A percentile compares a stretch with the other conserved stretches of the same genome.
phyloP scores from a whole-genome alignment of 2,888 invertebrate genomes.

The Aethes cnicana region DNA sequence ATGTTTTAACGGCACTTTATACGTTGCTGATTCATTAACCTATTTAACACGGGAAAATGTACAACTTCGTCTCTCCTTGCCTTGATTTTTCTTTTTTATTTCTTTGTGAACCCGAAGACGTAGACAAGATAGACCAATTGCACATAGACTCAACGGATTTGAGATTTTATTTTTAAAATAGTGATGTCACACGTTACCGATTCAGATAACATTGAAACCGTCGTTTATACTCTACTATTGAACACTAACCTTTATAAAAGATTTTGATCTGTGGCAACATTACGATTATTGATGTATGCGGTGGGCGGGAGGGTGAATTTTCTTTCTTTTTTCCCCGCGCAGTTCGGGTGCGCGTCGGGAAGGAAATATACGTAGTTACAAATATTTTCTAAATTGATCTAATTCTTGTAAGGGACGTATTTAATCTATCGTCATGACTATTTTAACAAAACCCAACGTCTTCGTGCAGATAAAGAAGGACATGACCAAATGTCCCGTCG shows the following conservation, averaged over 20 bases:
- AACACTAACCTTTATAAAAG: neutral
- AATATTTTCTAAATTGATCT: slow-evolving; percentile 23
- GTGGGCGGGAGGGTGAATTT: slow-evolving; percentile 31
- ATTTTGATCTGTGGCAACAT: slow-evolving; percentile 25
- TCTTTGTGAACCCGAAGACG: slow-evolving; percentile 53
- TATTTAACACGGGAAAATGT: slow-evolving; percentile 63
- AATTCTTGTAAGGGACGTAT: slow-evolving; percentile 1
- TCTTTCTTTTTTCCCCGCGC: slow-evolving; percentile 29
- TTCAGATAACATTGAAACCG: neutral
- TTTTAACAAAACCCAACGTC: slow-evolving; percentile 87
- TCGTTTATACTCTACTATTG: neutral
- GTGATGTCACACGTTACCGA: slow-evolving; percentile 16
- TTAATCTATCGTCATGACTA: slow-evolving; percentile 84
- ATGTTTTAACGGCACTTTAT: slow-evolving; percentile 68
- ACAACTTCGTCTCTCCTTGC: slow-evolving; percentile 64
- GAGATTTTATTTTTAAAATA: slow-evolving; percentile 9
- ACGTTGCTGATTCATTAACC: slow-evolving; percentile 71
- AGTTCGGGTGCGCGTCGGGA: slow-evolving; percentile 25
- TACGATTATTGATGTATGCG: slow-evolving; percentile 30
- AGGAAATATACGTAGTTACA: slow-evolving; percentile 25
- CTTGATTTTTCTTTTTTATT: slow-evolving; percentile 54
- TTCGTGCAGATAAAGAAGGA: slow-evolving; percentile 85
- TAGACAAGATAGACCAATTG: slow-evolving; percentile 41
- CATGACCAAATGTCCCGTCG: slow-evolving; percentile 85
- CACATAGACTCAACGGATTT: slow-evolving; percentile 31